phyloP scores from a whole-genome alignment of 2,113 vertebrate species.

The Cinclus cinclus region DNA sequence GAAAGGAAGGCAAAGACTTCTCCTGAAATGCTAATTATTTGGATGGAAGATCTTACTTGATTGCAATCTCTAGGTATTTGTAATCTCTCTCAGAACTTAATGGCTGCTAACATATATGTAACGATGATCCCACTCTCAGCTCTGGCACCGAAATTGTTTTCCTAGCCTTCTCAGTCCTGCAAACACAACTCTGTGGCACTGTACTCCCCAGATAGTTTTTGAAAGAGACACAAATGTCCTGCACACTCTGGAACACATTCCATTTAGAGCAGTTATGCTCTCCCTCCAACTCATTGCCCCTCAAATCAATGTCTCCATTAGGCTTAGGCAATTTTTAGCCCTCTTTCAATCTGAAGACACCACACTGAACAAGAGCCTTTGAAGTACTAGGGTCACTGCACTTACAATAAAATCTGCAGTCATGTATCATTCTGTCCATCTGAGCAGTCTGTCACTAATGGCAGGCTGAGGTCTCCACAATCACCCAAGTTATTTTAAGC shows the following conservation, averaged over 20 bases:
- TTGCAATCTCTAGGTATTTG: neutral
- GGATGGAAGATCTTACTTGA: neutral
- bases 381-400: neutral
- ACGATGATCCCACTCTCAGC: neutral
- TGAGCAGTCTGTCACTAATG: neutral
- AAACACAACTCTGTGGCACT: neutral
- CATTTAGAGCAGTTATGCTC: neutral
- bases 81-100: neutral
- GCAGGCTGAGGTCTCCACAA: neutral
- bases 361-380: neutral
- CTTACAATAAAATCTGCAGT: neutral
- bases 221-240: neutral
- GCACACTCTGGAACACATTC: neutral
- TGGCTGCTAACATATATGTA: neutral
- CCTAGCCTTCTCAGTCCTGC: neutral
- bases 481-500: neutral
- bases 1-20: neutral
- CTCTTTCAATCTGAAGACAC: neutral
- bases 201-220: neutral
- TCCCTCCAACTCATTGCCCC: neutral
- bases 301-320: neutral
- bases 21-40: neutral
- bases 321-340: neutral
- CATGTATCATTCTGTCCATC: neutral
- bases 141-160: neutral